phyloP scores from a whole-genome alignment of 1,140 invertebrate genomes.

The Aphelenchoides avenae region DNA sequence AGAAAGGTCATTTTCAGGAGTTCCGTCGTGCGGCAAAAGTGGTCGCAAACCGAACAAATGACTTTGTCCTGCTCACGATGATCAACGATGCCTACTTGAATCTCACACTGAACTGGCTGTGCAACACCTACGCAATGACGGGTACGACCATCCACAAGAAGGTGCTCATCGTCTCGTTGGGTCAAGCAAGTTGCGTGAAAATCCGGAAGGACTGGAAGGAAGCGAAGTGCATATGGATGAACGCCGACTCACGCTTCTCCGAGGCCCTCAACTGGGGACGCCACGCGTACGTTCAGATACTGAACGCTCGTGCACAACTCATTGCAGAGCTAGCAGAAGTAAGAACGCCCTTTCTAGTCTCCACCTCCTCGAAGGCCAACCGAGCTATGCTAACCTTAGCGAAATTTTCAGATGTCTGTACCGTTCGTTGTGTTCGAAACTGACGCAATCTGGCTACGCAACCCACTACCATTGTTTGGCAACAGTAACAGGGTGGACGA shows the following conservation, averaged over 20 bases:
- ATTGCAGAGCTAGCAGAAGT: conserved; percentile 37
- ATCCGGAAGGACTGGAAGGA: conserved; percentile 40
- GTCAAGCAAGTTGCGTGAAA: conserved; percentile 19
- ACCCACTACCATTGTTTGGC: conserved; percentile 30
- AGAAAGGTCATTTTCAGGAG: conserved; percentile 20
- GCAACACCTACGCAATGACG: conserved; percentile 39
- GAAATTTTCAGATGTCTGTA: conserved; percentile 23
- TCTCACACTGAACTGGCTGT: conserved; percentile 52
- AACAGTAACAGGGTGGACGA: conserved; percentile 39
- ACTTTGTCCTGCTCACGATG: conserved; percentile 43
- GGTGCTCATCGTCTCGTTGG: conserved; percentile 37
- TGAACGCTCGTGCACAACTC: conserved; percentile 37
- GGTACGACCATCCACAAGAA: conserved; percentile 28
- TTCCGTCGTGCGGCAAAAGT: conserved; percentile 22
- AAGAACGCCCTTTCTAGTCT: conserved; percentile 14
- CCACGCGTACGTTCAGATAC: conserved; percentile 41
- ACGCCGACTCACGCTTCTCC: conserved; percentile 25
- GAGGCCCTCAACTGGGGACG: conserved; percentile 41
- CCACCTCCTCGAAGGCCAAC: background rate
- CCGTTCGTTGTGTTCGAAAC: conserved; percentile 47
- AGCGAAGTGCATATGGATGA: conserved; percentile 37
- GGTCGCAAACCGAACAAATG: conserved; percentile 19
- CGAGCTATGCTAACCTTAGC: background rate
- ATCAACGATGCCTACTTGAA: conserved; percentile 48
- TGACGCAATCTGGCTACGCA: conserved; percentile 48